Conservation (phyloP, 1,140 invertebrate genomes). For the Aphidius ervi region DNA sequence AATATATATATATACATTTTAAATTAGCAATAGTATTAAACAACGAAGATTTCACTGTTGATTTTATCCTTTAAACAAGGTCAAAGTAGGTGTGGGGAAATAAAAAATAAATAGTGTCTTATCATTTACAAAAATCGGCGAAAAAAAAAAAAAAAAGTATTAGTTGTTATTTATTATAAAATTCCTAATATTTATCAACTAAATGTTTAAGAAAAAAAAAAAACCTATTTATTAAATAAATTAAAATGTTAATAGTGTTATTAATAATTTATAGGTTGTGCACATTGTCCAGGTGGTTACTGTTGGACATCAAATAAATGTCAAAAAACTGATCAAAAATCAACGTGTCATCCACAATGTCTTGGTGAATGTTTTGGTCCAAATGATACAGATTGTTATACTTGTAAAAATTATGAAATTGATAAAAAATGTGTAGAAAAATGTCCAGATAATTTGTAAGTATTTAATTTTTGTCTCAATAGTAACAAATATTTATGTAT, state of each 20-base stretch:
- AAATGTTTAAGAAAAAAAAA: not conserved
- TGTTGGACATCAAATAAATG: conserved; percentile 39
- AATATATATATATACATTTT: too few species aligned
- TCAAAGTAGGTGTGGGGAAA: too few species aligned
- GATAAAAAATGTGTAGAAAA: conserved; percentile 49
- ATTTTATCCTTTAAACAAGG: too few species aligned
- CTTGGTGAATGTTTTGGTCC: conserved; percentile 59
- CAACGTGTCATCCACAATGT: conserved; percentile 57
- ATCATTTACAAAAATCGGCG: too few species aligned
- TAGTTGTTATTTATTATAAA: too few species aligned
- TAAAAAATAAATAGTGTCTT: too few species aligned
- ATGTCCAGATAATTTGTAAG: conserved; percentile 53
- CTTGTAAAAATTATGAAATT: conserved; percentile 53
- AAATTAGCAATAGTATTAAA: too few species aligned
- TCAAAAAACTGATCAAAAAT: conserved; percentile 27
- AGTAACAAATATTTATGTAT: too few species aligned
- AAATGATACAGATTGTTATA: conserved; percentile 51
- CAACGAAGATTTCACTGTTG: too few species aligned
- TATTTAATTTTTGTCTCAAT: not conserved
- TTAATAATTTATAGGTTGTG: conserved; percentile 30
- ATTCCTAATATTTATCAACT: too few species aligned
- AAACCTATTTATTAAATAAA: not conserved
- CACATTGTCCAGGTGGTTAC: conserved; percentile 33
- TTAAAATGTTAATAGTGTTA: not conserved
- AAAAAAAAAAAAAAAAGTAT: too few species aligned